phyloP scores from a whole-genome alignment of 2,113 vertebrate species.

The Glaucomys volans region DNA sequence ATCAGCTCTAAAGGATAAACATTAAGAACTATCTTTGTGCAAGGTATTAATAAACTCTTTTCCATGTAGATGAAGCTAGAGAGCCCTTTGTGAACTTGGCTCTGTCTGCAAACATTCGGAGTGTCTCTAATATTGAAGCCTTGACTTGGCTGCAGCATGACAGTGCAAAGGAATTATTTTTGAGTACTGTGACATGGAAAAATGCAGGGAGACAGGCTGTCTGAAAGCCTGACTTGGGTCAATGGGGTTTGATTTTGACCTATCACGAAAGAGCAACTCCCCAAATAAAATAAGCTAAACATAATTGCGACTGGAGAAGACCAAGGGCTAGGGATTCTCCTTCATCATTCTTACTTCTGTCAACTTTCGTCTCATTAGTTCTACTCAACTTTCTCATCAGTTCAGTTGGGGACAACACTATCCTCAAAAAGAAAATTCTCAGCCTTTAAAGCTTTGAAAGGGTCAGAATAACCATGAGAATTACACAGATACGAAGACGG shows the following conservation, averaged over 20 bases:
- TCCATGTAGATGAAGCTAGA: not conserved
- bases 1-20: not conserved
- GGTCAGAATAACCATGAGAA: not conserved
- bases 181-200: constrained; percentile 9
- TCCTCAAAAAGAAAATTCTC: not conserved
- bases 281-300: constrained; percentile 4
- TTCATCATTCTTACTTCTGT: not conserved
- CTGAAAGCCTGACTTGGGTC: constrained; percentile 33
- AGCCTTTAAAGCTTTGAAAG: not conserved
- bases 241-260: constrained; percentile 17
- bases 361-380: not conserved
- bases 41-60: not conserved
- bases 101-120: constrained; percentile 6
- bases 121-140: not conserved
- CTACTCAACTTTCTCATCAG: not conserved
- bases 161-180: not conserved
- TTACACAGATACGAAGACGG: not conserved
- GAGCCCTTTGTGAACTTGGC: not conserved
- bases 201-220: not conserved
- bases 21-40: not conserved
- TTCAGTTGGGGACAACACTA: not conserved
- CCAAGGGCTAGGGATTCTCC: not conserved
- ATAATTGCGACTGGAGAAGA: not conserved
- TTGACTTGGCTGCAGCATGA: not conserved
- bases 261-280: not conserved